Evolutionary conservation across 2,113 vertebrate species (phyloP), one percentile per base, ranked within the genome.

Genomic region (Girardinichthys multiradiatus): DNA sequence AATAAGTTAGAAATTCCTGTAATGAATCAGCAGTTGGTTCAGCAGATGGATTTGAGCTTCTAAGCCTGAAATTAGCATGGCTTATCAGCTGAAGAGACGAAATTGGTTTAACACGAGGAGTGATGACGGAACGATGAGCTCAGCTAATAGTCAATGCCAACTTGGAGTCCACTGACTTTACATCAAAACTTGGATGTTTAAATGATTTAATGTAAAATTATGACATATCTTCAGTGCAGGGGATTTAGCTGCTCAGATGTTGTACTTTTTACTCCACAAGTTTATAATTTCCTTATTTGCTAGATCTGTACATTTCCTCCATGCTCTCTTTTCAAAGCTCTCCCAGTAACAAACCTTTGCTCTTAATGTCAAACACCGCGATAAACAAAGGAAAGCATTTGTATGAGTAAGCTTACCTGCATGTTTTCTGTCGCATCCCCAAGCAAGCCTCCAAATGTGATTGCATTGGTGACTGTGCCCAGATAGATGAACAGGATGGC

Each of bases 381-480:
- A 51, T 21, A 51, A 21, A 15, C 45, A 24, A 51, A n/a, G 21
- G 24, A n/a, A 24, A 21, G 2, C 48, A 54, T 54, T 39, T 48
- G 8, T 21, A 17, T 28, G 26, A n/a, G 19, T 11, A 2, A 13
- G 21, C 88, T 87, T 72, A 99, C 98, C 97, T 99, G 98, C 98
- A 99, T 99, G 93, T 96, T 99, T 1, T 99, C 97, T 0, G 98
- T 99, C 13, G 98, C 98, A 10, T 99, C 98, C 24, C 98, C 98
- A 1, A 99, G 96, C 69, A 99, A 89, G 0, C 98, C 98, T 77
- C 97, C 98, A 15, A 99, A 99, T 2, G 98, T 99, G 95, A 99
- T 99, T 2, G 98, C 98, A 0, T 99, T 99, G 80, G 97, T 99
- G 79, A 99, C 96, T 0, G 98, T 99, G 64, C 96, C 98, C 91